phyloP scores from a whole-genome alignment of 1,140 invertebrate species.

The Aphelinus atriplicis region DNA sequence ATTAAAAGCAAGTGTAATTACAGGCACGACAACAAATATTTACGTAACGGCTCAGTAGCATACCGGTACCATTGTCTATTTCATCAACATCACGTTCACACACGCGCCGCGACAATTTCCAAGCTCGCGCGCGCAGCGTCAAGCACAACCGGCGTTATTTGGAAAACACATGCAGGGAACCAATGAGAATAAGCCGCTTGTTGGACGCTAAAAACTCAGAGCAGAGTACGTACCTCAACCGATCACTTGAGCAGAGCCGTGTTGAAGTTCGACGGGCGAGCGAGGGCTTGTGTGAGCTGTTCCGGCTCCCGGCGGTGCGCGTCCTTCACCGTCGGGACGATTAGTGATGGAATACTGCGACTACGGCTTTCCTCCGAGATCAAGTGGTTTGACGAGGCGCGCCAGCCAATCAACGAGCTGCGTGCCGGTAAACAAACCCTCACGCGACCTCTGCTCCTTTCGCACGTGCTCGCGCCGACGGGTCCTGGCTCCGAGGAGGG shows the following conservation, averaged over 20 bases:
- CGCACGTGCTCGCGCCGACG: neutral
- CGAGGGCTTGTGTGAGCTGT: neutral
- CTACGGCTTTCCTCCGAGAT: too few species aligned
- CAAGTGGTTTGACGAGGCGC: neutral
- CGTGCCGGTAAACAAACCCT: neutral
- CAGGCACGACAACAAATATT: too few species aligned
- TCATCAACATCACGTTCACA: too few species aligned
- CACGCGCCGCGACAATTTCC: too few species aligned
- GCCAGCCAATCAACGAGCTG: neutral
- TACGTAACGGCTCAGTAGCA: too few species aligned
- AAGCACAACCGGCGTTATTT: neutral
- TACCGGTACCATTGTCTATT: too few species aligned
- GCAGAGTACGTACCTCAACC: neutral
- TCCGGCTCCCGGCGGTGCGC: slow-evolving; percentile 31
- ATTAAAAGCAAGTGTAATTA: too few species aligned
- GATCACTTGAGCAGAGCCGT: neutral
- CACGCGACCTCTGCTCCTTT: slow-evolving; percentile 11
- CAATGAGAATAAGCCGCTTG: too few species aligned
- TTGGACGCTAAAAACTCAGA: too few species aligned
- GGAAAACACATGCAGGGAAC: neutral
- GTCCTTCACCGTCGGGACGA: slow-evolving; percentile 32
- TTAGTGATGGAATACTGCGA: too few species aligned
- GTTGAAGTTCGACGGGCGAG: neutral
- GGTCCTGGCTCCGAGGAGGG: neutral
- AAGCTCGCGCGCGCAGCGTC: neutral